Percentiles rank a stretch among this genome's conserved stretches.
phyloP scores from a whole-genome alignment of 2,797 vertebrate species.

The Emydoidea blandingii region DNA sequence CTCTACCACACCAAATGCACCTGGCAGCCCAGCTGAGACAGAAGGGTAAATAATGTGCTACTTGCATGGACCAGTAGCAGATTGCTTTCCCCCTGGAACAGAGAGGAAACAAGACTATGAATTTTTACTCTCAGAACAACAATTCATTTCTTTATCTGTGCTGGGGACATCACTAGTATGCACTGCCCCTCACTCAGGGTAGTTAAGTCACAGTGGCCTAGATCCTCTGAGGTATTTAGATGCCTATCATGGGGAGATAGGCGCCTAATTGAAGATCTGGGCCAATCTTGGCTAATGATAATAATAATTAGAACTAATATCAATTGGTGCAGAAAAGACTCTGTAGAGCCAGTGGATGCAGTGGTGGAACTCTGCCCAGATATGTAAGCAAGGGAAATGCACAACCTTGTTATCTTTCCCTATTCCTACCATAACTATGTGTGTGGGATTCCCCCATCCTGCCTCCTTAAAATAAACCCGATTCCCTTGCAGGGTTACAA shows the following conservation, averaged over 20 bases:
- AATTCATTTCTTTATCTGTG: accelerated
- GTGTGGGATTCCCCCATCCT: accelerated
- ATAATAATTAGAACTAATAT: neutral
- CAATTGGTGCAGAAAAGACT: neutral
- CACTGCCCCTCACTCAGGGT: neutral
- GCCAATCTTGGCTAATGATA: neutral
- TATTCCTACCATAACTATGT: accelerated
- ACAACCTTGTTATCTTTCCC: neutral
- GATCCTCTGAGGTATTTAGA: neutral
- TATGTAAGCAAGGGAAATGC: accelerated
- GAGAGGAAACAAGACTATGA: neutral
- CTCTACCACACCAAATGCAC: neutral
- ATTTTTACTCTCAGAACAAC: neutral
- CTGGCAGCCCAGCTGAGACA: neutral
- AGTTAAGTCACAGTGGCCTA: neutral
- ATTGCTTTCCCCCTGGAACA: neutral
- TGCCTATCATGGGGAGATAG: neutral
- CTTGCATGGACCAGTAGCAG: neutral
- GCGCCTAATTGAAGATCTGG: neutral
- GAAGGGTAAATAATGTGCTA: neutral
- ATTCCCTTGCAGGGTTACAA: accelerated
- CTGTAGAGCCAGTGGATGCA: neutral
- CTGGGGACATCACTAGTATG: neutral
- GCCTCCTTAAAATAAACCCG: accelerated
- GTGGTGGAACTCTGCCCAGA: neutral